Base-by-base conservation (phyloP, 2,113 vertebrate species). In the Synodontis membranacea region DNA sequence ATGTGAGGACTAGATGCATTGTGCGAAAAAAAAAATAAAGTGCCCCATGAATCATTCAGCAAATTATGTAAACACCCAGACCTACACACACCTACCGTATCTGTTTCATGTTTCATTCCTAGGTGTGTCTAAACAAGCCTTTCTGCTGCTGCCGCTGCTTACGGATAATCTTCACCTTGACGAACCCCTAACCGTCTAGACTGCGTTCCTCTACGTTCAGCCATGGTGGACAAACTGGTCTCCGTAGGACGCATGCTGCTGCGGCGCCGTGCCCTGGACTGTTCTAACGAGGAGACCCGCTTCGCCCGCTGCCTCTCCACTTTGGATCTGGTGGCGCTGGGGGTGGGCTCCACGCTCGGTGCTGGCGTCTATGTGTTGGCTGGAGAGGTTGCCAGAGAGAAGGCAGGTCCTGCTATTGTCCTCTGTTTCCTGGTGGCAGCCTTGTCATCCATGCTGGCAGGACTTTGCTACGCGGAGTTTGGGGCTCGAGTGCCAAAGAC, bases 391-490 rank as follows among this genome's bases (percentile, higher is more conserved):
- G 97, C 97, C 79, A 96, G 96, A 80, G 96, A 98, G 0, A 96
- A 94, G 82, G 98, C 98, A 0, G 98, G 98, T 7, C 98, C 98
- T 0, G 96, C 97, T 3, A 98, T 99, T 0, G 93, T 99, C 52
- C 93, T 99, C 52, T 99, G 96, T 90, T 99, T 99, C 91, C 93
- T 99, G 76, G 96, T 99, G 75, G 96, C 98, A 0, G 97, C 98
- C 0, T 92, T 99, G 28, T 97, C 98, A 1, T 99, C 98, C 0
- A 96, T 99, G 91, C 90, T 99, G 93, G 97, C 98, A 0, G 98
- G 98, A 28, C 93, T 99, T 54, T 99, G 98, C 93, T 99, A 99
- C 0, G 98, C 98, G 0, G 98, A 99, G 88, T 99, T 99, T 31
- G 98, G 98, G 0, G 98, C 98, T 62, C 96, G 98, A 0, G 98